phyloP scores from a whole-genome alignment of 2,888 invertebrate species.

The Nomada flava region DNA sequence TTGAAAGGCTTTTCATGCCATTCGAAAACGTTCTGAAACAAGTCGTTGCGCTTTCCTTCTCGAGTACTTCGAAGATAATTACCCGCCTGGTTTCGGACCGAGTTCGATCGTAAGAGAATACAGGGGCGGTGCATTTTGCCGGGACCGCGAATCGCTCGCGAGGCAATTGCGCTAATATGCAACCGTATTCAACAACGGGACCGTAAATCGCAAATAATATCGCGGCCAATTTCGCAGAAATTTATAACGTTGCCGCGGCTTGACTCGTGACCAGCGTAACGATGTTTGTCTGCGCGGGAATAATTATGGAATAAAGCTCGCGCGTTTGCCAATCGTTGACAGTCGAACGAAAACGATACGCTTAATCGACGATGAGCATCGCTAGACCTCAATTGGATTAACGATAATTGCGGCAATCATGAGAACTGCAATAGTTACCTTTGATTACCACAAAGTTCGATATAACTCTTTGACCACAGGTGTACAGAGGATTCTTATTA shows the following conservation, averaged over 20 bases:
- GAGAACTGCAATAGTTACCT: conserved; percentile 6
- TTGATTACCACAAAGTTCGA: neutral
- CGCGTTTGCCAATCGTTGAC: conserved; percentile 29
- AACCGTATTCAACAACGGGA: conserved; percentile 39
- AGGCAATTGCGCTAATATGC: conserved; percentile 40
- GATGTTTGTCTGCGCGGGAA: conserved; percentile 36
- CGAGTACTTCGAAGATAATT: neutral
- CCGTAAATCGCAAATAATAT: conserved; percentile 45
- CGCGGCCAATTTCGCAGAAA: conserved; percentile 18
- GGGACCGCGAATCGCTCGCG: neutral
- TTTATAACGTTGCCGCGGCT: conserved; percentile 26
- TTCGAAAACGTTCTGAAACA: neutral
- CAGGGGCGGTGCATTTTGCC: neutral
- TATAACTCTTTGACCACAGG: no score
- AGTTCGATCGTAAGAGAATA: no score
- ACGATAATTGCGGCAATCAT: conserved; percentile 2
- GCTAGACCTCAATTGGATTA: conserved; percentile 9
- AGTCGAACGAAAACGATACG: conserved; percentile 37
- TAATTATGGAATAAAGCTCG: conserved; percentile 40
- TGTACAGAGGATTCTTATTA: no score
- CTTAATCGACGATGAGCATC: conserved; percentile 15
- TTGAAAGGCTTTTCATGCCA: no score
- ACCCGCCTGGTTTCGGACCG: neutral
- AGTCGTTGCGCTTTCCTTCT: neutral
- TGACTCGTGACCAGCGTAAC: conserved; percentile 31